Conservation (phyloP, 2,888 invertebrate species). For the Protonemura montana region DNA sequence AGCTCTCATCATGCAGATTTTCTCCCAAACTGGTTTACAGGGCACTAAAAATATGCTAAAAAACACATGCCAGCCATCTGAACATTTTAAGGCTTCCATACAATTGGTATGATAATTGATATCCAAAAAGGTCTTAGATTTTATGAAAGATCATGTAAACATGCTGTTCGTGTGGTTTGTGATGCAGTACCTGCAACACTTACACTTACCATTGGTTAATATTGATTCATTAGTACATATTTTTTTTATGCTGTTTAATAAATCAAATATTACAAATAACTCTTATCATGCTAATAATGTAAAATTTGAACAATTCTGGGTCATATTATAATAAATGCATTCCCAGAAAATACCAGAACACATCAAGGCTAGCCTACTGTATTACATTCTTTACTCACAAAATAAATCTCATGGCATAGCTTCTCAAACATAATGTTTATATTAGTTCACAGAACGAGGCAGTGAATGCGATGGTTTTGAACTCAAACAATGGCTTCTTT, state of each 20-base stretch:
- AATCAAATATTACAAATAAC: neutral
- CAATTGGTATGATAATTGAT: no score
- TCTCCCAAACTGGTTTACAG: no score
- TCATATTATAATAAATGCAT: neutral
- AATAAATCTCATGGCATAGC: neutral
- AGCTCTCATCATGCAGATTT: no score
- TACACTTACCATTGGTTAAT: no score
- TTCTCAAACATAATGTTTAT: neutral
- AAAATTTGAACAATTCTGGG: neutral
- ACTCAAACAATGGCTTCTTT: neutral
- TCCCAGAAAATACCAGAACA: neutral
- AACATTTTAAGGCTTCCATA: no score
- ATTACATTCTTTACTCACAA: neutral
- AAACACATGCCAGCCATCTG: no score
- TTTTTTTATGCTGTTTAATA: neutral
- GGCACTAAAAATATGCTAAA: no score
- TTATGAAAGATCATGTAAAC: no score
- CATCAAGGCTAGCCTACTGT: neutral
- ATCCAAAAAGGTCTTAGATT: no score
- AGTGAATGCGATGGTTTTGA: neutral
- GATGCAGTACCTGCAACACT: no score
- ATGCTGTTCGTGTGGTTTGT: no score
- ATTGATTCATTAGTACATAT: no score
- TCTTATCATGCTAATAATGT: neutral
- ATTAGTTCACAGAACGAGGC: neutral